Evolutionary conservation across 2,797 vertebrate genomes (phyloP).

Genomic region (Hapalemur alaotrensis): DNA sequence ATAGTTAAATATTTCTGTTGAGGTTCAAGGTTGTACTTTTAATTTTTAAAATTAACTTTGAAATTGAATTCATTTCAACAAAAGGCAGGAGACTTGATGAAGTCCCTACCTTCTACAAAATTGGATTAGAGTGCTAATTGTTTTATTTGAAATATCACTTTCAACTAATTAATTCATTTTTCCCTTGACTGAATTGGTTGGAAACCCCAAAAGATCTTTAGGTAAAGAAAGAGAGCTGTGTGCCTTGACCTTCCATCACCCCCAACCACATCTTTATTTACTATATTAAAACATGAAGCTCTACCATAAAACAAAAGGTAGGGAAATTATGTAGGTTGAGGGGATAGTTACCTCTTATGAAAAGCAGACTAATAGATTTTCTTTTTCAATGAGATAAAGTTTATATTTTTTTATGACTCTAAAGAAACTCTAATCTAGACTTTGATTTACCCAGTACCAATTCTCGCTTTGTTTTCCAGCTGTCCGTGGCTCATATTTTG

Average conservation of each 20-base stretch:
- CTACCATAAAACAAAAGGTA: slow-evolving; percentile 19
- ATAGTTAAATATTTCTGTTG: slow-evolving; percentile 39
- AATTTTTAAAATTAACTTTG: slow-evolving; percentile 67
- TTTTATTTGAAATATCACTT: slow-evolving; percentile 66
- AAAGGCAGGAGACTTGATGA: slow-evolving; percentile 49
- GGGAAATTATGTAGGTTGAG: neutral
- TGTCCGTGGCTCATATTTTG: neutral
- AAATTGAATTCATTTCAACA: slow-evolving; percentile 53
- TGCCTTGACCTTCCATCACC: neutral
- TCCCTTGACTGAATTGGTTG: slow-evolving; percentile 45
- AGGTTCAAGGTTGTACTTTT: slow-evolving; percentile 47
- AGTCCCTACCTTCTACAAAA: neutral
- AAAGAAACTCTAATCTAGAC: neutral
- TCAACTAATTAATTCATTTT: slow-evolving; percentile 56
- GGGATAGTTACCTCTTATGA: slow-evolving; percentile 20
- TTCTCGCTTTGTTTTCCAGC: neutral
- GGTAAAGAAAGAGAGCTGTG: slow-evolving; percentile 19
- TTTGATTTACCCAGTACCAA: neutral
- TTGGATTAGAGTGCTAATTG: slow-evolving; percentile 54
- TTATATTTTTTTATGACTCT: slow-evolving; percentile 3
- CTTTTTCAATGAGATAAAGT: slow-evolving; percentile 33
- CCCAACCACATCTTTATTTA: slow-evolving; percentile 41
- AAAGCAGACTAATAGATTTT: slow-evolving; percentile 25
- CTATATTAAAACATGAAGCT: slow-evolving; percentile 13
- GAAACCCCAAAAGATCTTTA: slow-evolving; percentile 61